Percentiles rank a stretch among this genome's conserved stretches.
phyloP scores from a whole-genome alignment of 2,888 invertebrate species.

The Drosophila putrida region DNA sequence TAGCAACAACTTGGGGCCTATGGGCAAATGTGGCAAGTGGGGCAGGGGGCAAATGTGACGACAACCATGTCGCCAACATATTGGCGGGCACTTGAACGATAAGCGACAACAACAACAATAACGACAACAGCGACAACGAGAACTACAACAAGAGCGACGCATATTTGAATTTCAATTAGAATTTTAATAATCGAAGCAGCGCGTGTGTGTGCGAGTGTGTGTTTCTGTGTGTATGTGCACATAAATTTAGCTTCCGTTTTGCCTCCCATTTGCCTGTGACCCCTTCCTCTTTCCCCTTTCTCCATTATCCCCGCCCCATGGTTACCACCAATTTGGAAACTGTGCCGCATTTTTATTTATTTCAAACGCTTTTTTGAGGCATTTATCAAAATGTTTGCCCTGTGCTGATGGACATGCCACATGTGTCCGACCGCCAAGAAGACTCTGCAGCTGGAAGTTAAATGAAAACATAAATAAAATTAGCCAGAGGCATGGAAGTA shows the following conservation, averaged over 20 bases:
- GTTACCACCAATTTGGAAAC: slow-evolving; percentile 17
- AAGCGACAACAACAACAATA: slow-evolving; percentile 53
- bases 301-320: background rate
- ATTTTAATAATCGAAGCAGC: slow-evolving; percentile 76
- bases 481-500: slow-evolving; percentile 29
- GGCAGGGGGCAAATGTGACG: slow-evolving; percentile 28
- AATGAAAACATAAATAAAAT: slow-evolving; percentile 74
- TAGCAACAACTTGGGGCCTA: slow-evolving; percentile 9
- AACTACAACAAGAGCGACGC: slow-evolving; percentile 46
- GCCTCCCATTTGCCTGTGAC: background rate
- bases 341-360: slow-evolving; percentile 51
- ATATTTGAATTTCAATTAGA: slow-evolving; percentile 83
- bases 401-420: slow-evolving; percentile 62
- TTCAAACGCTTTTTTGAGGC: slow-evolving; percentile 35
- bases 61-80: slow-evolving; percentile 45
- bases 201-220: slow-evolving; percentile 6
- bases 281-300: background rate
- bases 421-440: slow-evolving; percentile 23
- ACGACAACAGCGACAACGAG: slow-evolving; percentile 10
- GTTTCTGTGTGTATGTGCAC: slow-evolving; percentile 41
- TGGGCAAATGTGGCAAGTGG: slow-evolving; percentile 17
- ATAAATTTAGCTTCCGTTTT: slow-evolving; percentile 71
- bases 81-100: slow-evolving; percentile 40
- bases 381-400: slow-evolving; percentile 67
- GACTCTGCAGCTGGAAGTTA: slow-evolving; percentile 36